Base-by-base conservation (phyloP, 2,113 vertebrate species). In the Aldabrachelys gigantea region DNA sequence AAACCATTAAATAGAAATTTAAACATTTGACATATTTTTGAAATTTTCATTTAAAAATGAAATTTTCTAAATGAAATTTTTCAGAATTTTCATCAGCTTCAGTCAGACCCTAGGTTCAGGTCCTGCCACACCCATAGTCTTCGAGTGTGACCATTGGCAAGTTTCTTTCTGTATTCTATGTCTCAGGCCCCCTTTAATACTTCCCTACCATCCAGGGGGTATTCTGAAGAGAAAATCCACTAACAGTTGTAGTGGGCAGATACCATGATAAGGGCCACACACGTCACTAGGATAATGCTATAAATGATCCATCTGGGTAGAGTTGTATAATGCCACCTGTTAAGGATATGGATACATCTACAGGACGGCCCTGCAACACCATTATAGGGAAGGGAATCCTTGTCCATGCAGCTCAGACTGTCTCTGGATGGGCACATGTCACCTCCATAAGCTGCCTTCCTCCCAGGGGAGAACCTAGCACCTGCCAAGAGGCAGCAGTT, bases 391-490 rank as follows among this genome's bases (percentile, higher is more conserved):
- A 76, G 52, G 41, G 52, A 82, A 57, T 75, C 76, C n/a, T 59
- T 75, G 27, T n/a, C 41, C 56, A 27, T 9, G 2, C n/a, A 0
- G 1, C 52, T 82, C 84, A 24, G 2, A 0, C 44, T 72, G 69
- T 8, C 5, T 72, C 65, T 53, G 82, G n/a, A 27, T n/a, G 24
- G 72, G 24, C 19, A 17, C 4, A 3, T 5, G 19, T 76, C 85
- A 81, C 38, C 12, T 62, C 72, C 65, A 35, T 24, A 7, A 22
- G 35, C 57, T 84, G 29, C 12, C 52, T 82, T 87, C 80, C 80
- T 41, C 69, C 56, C 81, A 29, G 57, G 25, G 27, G 27, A 59
- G 57, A 59, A 59, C 57, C 57, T 59, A 8, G 1, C 10, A 22
- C 10, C 12, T 82, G 29, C 52, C 52, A 31, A 8, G 35, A 80